Evolutionary conservation across 2,888 invertebrate species (phyloP).

Genomic region (Hoplodrina blanda): DNA sequence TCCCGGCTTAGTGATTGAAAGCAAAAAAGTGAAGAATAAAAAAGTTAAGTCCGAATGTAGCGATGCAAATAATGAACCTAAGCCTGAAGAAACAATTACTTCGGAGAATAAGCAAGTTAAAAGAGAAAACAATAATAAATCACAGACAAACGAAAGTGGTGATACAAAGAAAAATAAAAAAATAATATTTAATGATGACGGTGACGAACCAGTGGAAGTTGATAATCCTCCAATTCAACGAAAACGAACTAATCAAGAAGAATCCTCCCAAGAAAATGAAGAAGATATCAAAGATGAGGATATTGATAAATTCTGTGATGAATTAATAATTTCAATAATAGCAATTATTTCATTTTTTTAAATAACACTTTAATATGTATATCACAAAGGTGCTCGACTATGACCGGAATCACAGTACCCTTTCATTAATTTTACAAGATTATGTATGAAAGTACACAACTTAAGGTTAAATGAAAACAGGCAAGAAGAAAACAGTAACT

Average conservation of each 20-base stretch:
- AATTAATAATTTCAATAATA: constrained; percentile 64
- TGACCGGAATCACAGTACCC: neutral
- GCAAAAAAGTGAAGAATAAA: constrained; percentile 37
- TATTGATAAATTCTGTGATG: constrained; percentile 86
- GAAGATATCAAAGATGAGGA: constrained; percentile 83
- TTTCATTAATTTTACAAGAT: constrained; percentile 4
- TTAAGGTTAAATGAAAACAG: constrained; percentile 2
- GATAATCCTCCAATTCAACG: constrained; percentile 26
- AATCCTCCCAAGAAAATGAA: constrained; percentile 72
- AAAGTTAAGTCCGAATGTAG: constrained; percentile 31
- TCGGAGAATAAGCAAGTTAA: constrained; percentile 33
- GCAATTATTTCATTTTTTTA: neutral
- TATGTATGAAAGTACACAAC: neutral
- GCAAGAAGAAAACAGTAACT: neutral
- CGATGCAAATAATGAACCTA: constrained; percentile 18
- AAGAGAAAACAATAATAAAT: constrained; percentile 52
- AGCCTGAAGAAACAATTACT: constrained; percentile 9
- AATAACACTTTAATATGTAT: neutral
- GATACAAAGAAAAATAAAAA: constrained; percentile 63
- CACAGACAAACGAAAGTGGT: constrained; percentile 6
- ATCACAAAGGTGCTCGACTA: neutral
- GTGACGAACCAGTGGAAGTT: constrained; percentile 62
- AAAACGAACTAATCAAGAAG: constrained; percentile 49
- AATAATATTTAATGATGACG: constrained; percentile 66
- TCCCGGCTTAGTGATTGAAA: constrained; percentile 13